Conservation (phyloP, 2,113 vertebrate genomes). For the Halichoerus grypus region DNA sequence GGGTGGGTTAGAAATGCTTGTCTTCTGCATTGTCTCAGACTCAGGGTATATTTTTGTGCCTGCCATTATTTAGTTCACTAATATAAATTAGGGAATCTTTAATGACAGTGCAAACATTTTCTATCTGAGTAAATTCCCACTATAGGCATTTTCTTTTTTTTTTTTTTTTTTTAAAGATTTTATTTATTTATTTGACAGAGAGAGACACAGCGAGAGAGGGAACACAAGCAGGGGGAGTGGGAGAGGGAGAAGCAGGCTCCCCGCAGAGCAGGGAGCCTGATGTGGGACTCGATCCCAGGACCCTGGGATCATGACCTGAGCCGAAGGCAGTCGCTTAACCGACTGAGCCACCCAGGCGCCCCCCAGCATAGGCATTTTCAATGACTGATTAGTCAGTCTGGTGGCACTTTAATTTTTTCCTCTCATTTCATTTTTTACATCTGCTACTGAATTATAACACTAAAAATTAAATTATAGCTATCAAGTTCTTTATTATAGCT, state of each 20-base stretch:
- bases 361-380: conserved; percentile 67
- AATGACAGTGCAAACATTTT: conserved; percentile 68
- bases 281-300: no score
- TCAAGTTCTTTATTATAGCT: conserved; percentile 62
- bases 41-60: conserved; percentile 47
- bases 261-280: no score
- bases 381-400: conserved; percentile 69
- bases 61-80: conserved; percentile 64
- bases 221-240: no score
- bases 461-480: conserved; percentile 74
- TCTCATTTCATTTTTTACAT: conserved; percentile 73
- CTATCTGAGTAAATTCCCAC: conserved; percentile 65
- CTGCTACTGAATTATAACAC: conserved; percentile 66
- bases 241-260: no score
- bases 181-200: no score
- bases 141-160: conserved; percentile 60
- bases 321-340: no score
- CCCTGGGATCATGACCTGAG: no score
- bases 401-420: conserved; percentile 68
- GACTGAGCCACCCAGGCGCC: no score
- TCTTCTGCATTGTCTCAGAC: background rate
- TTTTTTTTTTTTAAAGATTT: no score
- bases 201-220: no score
- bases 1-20: conserved; percentile 19
- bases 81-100: conserved; percentile 70